Evolutionary conservation across 2,113 vertebrate species (phyloP).

Genomic region (Petromus typicus): DNA sequence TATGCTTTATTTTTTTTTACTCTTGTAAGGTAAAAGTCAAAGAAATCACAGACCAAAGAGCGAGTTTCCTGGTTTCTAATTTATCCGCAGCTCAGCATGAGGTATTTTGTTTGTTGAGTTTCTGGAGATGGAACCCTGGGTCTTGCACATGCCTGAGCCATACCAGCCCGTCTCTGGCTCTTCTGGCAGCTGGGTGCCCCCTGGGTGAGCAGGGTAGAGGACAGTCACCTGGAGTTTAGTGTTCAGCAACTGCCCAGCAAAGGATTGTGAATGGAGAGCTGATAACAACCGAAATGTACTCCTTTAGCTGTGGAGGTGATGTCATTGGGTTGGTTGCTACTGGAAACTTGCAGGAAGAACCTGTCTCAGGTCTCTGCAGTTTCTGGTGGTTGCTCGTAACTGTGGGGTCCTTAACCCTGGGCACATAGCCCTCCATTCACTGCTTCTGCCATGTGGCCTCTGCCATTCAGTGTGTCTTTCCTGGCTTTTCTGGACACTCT

Average conservation of each 20-base stretch:
- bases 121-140: not conserved
- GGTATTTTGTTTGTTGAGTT: not conserved
- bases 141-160: not conserved
- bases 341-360: not conserved
- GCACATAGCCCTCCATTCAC: not conserved
- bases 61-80: not conserved
- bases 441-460: too few relatives aligned
- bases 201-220: accelerated
- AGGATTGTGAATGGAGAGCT: accelerated
- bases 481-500: not conserved
- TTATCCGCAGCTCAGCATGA: not conserved
- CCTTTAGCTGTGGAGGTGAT: not conserved
- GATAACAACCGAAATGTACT: not conserved
- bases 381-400: not conserved
- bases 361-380: not conserved
- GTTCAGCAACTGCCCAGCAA: not conserved
- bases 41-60: not conserved
- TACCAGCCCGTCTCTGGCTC: not conserved
- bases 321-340: not conserved
- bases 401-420: too few relatives aligned
- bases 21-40: slow-evolving; percentile 44
- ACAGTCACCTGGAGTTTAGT: not conserved
- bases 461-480: not conserved
- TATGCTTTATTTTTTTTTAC: not conserved
- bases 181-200: not conserved